Evolutionary conservation across 1,140 invertebrate species (phyloP), one percentile per base, ranked within the genome.

Genomic region (Drosophila trapezifrons): DNA sequence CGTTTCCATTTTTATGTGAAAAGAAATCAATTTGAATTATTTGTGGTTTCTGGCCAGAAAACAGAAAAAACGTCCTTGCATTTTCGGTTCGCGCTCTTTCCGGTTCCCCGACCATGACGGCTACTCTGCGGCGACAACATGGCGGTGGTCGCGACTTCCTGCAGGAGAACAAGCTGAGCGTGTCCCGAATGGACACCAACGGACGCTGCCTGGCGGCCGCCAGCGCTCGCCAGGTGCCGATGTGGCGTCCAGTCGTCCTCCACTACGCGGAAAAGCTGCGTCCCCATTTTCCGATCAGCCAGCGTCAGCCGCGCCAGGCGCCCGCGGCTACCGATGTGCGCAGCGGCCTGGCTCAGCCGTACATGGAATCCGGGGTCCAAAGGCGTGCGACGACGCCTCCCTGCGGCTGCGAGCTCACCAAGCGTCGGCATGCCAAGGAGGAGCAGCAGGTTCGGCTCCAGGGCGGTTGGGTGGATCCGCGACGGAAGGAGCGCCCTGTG

Each of bases 91-190:
- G 5, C 13, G 7, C 0, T 40, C 1, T 10, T 7, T n/a, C n/a
- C 8, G 7, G 3, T 9, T 13, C 18, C 18, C 47, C 12, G 15
- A 2, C 0, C 4, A 46, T n/a, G 20, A 69, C 54, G 40, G 13
- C 60, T 1, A 7, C 27, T 0, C 25, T 69, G 5, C 60, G 62
- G 1, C 65, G 65, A 0, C 37, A 49, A 20, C 71, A 76, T 32
- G 71, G 60, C 35, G 51, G 22, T 3, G 73, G 71, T 37, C 74
- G 74, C 4, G 74, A 76, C 43, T 76, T 76, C 32, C 51, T 76
- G 12, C 49, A 40, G 25, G 74, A 77, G 35, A 77, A 77, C 38
- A 76, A 77, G 42, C 37, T 18, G 10, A 76, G 52, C 0, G 57
- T 70, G 0, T 25, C 74, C 9, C n/a, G 35, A 2, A 71, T 59